These are phyloP conservation scores for Callosobruchus maculatus DNA, from an alignment of 2,888 invertebrate genomes.

Conservation along the genomic window DNA sequence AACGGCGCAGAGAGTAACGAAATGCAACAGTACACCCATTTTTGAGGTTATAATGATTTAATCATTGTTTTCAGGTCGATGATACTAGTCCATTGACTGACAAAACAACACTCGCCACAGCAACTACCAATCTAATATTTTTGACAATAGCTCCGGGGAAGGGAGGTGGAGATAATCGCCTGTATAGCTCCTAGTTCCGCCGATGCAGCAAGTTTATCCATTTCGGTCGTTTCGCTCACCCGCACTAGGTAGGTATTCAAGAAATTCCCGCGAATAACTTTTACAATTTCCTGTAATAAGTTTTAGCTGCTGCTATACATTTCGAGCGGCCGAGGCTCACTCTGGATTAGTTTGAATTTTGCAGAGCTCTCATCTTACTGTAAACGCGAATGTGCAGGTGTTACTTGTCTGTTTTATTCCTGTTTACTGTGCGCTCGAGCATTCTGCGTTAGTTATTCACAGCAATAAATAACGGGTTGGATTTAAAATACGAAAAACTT, in stretches of 20 bases:
- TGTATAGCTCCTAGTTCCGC: not conserved
- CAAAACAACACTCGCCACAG: no score
- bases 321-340: not conserved
- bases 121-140: no score
- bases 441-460: not conserved
- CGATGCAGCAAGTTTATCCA: not conserved
- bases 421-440: not conserved
- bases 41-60: no score
- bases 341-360: not conserved
- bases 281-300: not conserved
- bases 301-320: not conserved
- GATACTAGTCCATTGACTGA: no score
- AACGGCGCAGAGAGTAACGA: no score
- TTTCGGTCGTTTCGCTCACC: not conserved
- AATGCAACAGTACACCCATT: no score
- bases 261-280: not conserved
- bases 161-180: not conserved
- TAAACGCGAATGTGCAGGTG: not conserved
- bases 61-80: no score
- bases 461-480: no score
- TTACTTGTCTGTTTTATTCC: not conserved
- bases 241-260: not conserved
- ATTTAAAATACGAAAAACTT: no score
- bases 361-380: not conserved
- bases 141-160: not conserved